Evolutionary conservation across 1,140 invertebrate genomes (phyloP), one percentile per base, ranked within the genome.

Genomic region (Bombus confusus): DNA sequence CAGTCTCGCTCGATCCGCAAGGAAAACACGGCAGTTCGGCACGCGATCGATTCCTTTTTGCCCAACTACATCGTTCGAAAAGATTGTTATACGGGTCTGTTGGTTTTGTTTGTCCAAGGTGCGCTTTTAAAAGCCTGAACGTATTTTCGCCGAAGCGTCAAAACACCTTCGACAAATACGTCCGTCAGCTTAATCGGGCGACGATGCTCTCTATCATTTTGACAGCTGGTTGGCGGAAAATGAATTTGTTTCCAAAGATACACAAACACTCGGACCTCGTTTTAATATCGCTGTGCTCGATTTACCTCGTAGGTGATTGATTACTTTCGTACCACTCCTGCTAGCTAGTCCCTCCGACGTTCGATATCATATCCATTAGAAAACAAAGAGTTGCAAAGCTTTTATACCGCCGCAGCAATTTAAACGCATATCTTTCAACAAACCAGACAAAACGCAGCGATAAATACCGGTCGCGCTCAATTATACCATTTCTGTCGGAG

Each of bases 391-490:
- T 41, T 6, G 10, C 3, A 43, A 72, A 72, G 12, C 37, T 72
- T 72, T 72, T n/a, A 72, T 41, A 43, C 12, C 3, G 68, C 1
- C 68, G 37, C 3, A 25, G 25, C 47, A n/a, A 59, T 62, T 77
- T 62, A 59, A 59, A 78, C 43, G 25, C 43, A 28, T 76, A 59
- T 59, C 75, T 64, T 15, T 66, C 75, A 15, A 3, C 18, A 41
- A 64, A 77, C 25, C 47, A 15, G 52, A 37, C 57, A 28, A 75
- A 52, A 18, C 43, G 73, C 25, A 13, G 18, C 75, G 75, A 78
- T 78, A 78, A 78, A 78, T 78, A 77, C 52, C 75, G 75, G 37
- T 77, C 74, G 41, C 74, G 34, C 28, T 64, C 75, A 52, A 59
- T 62, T 77, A 77, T 39, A n/a, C 47, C 18, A 25, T 39, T 59